phyloP scores from a whole-genome alignment of 2,888 invertebrate species.

The Caenorhabditis sinica region DNA sequence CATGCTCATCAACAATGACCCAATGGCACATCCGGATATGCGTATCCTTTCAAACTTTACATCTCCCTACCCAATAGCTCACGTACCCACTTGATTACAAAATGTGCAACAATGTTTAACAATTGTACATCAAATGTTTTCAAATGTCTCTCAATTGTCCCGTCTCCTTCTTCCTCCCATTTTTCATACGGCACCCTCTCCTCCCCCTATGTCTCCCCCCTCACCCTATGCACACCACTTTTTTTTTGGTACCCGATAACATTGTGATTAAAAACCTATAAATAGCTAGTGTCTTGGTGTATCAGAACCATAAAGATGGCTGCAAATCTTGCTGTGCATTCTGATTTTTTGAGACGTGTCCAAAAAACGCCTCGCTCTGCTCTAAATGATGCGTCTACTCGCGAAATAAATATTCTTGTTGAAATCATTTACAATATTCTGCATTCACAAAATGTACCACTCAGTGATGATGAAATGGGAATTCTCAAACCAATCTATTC shows the following conservation, averaged over 20 bases:
- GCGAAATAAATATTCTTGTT: slow-evolving; percentile 23
- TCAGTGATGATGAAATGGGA: neutral
- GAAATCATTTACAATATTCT: slow-evolving; percentile 10
- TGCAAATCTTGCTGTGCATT: slow-evolving; percentile 13
- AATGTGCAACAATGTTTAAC: too few species aligned
- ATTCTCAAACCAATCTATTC: neutral
- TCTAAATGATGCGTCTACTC: neutral
- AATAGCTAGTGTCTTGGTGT: too few species aligned
- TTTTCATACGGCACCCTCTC: too few species aligned
- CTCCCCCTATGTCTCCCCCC: too few species aligned
- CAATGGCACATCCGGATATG: neutral
- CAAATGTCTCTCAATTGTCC: too few species aligned
- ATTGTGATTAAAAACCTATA: too few species aligned
- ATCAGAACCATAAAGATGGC: neutral
- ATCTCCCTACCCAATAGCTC: neutral
- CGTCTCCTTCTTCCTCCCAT: too few species aligned
- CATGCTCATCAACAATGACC: slow-evolving; percentile 35
- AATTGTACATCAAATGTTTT: too few species aligned
- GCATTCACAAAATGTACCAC: slow-evolving; percentile 7
- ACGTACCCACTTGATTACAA: slow-evolving; percentile 12
- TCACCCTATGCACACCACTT: too few species aligned
- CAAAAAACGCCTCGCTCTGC: neutral
- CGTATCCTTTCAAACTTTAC: slow-evolving; percentile 15
- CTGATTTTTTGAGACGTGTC: slow-evolving; percentile 10
- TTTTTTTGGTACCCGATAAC: too few species aligned